Conservation (phyloP, 2,113 vertebrate species). For the Phyllostomus discolor region DNA sequence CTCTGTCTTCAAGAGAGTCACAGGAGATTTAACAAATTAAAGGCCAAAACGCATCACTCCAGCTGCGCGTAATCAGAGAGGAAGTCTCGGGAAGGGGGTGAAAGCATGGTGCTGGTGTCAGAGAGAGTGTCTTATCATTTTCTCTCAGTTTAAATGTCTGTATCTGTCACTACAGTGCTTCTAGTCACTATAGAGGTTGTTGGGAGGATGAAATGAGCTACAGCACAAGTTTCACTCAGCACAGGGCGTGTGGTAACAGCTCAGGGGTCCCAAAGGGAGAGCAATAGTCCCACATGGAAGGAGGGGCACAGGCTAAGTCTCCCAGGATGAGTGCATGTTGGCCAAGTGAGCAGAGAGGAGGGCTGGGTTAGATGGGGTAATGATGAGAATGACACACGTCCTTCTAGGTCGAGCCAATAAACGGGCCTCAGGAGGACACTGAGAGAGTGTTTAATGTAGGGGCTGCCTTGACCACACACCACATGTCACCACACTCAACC, state of each 20-base stretch:
- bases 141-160: not conserved
- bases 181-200: not conserved
- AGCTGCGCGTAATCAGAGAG: not conserved
- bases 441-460: not conserved
- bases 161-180: not conserved
- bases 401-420: not conserved
- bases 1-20: not conserved
- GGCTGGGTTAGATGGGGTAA: not conserved
- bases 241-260: not conserved
- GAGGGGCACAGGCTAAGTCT: no score
- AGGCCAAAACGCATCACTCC: not conserved
- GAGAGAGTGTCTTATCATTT: not conserved
- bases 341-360: not conserved
- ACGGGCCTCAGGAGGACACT: not conserved
- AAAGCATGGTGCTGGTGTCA: not conserved
- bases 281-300: no score
- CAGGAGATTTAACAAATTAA: not conserved
- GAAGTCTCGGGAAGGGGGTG: not conserved
- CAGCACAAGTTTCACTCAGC: accelerated
- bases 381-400: not conserved
- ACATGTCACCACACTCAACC: not conserved
- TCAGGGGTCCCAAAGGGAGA: not conserved
- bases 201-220: not conserved
- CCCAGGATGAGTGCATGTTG: not conserved
- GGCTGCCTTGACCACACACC: not conserved